Base-by-base conservation (phyloP, 1,140 invertebrate species). In the Helicoverpa armigera region DNA sequence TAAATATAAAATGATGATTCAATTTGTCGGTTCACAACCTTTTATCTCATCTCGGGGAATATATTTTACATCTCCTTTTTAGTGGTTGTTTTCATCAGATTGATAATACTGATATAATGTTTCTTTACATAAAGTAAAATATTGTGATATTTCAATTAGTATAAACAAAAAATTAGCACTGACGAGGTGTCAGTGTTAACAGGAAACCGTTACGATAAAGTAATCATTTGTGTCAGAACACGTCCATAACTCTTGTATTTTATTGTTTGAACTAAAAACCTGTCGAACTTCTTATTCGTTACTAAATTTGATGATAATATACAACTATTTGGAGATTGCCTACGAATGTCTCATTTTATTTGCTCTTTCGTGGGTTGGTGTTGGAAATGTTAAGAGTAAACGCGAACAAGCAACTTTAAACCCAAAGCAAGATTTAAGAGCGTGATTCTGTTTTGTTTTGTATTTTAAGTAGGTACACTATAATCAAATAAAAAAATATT, bases 161-260 rank as follows among this genome's bases (percentile, higher is more conserved):
- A 82, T 29, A 65, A 58, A 73, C 65, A 72, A 56, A 23, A 29
- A 58, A 50, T 61, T 31, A 77, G 48, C 60, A 51, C 1, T 56
- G 73, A 51, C 74, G 73, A 76, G 73, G 54, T 65, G 73, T 61
- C 69, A 73, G n/a, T 31, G 13, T 53, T 75, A n/a, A 76, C 56
- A 80, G 78, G 61, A 73, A 78, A 82, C 75, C 13, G 74, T 82
- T 73, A 73, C 80, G 43, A 73, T 73, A 78, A 70, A 65, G 56
- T 56, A 35, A 82, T 82, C 35, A 61, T 72, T 73, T 70, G 58
- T 73, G 80, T 82, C 80, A 78, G 53, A 29, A 53, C 12, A 43
- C 10, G 14, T 9, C 74, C n/a, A 82, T 78, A 76, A 76, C 77
- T 82, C 67, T 63, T 53, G 51, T 73, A 82, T 82, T 82, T 82